A percentile compares a stretch with the other conserved stretches of the same genome.
These are phyloP conservation scores for Melanotus villosus DNA, from an alignment of 2,888 invertebrate species.

Conservation along the genomic window DNA sequence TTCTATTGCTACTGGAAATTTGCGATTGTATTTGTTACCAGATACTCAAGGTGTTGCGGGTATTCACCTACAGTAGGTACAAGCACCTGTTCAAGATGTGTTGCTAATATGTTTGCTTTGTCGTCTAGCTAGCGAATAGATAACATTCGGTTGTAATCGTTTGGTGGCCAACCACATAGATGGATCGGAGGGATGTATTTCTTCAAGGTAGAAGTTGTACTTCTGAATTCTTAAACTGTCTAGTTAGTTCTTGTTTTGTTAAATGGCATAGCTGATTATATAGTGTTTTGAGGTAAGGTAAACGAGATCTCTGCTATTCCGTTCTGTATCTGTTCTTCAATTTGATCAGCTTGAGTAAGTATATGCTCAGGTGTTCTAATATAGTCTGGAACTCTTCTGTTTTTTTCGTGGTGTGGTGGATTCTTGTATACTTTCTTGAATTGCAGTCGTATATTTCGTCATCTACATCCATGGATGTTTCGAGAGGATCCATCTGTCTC, in stretches of 20 bases:
- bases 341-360: neutral
- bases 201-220: neutral
- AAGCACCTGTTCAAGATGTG: neutral
- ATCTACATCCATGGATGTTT: too few species aligned
- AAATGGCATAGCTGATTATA: slow-evolving; percentile 4
- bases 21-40: neutral
- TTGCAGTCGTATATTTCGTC: too few species aligned
- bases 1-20: slow-evolving; percentile 11
- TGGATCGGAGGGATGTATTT: neutral
- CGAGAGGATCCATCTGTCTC: too few species aligned
- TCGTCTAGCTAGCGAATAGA: neutral
- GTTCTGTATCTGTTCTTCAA: neutral
- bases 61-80: neutral
- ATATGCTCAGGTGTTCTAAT: too few species aligned
- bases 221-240: neutral
- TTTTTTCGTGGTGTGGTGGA: too few species aligned
- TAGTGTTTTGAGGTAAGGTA: neutral
- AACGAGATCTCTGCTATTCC: slow-evolving; percentile 6
- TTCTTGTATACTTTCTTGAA: too few species aligned
- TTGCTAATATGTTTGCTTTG: slow-evolving; percentile 3
- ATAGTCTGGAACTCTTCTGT: too few species aligned
- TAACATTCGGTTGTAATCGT: slow-evolving; percentile 13
- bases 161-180: slow-evolving; percentile 10
- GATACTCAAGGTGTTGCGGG: neutral
- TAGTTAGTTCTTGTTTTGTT: neutral